Percentiles rank a stretch among this genome's conserved stretches.
Evolutionary conservation across 2,797 vertebrate genomes (phyloP).

Genomic region (Oreochromis grahami): DNA sequence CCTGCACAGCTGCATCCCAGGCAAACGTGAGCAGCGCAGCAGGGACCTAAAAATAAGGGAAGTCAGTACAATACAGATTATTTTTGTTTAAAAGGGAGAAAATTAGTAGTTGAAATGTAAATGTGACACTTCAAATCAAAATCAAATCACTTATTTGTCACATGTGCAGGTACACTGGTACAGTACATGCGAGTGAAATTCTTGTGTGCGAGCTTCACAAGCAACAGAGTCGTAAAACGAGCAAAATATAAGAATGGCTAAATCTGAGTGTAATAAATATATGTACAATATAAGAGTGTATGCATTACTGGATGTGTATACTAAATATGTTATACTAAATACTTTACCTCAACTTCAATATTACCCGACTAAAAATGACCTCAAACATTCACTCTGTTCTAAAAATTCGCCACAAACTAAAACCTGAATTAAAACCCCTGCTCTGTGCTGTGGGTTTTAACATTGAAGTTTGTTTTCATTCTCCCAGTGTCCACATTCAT

Average conservation of each 20-base stretch:
- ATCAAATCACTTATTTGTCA: too few species aligned
- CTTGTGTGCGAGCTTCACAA: too few species aligned
- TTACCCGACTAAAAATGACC: fast-evolving
- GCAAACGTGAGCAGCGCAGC: slow-evolving; percentile 86
- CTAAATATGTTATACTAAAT: too few species aligned
- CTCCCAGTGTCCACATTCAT: background rate
- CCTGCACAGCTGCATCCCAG: slow-evolving; percentile 85
- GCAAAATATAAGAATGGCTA: too few species aligned
- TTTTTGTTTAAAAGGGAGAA: background rate
- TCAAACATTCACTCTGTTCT: background rate
- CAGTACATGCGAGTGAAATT: too few species aligned
- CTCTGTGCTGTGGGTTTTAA: background rate
- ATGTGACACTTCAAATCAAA: background rate
- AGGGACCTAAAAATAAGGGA: slow-evolving; percentile 78
- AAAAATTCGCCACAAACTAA: background rate
- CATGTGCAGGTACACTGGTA: too few species aligned
- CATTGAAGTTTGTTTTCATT: fast-evolving
- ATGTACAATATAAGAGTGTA: too few species aligned
- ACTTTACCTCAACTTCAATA: background rate
- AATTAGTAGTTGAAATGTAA: background rate
- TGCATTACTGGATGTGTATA: too few species aligned
- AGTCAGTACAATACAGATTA: background rate
- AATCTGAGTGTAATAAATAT: too few species aligned
- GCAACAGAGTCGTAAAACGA: too few species aligned
- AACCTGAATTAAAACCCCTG: background rate